These are phyloP conservation scores for Oeneis ivallda DNA, from an alignment of 2,888 invertebrate genomes.

Conservation along the genomic window DNA sequence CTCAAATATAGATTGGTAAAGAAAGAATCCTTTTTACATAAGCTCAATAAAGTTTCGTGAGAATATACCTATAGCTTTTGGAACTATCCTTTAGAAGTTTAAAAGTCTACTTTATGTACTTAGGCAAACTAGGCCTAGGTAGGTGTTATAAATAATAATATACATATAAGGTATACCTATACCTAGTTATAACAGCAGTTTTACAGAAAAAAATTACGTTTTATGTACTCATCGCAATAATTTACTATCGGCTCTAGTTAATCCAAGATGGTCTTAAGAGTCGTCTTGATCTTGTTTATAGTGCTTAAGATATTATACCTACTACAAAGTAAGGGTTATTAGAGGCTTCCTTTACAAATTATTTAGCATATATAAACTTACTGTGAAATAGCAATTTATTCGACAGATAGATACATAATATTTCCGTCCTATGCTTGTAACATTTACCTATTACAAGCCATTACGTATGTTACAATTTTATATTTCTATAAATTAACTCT, in stretches of 20 bases:
- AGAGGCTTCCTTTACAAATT: not conserved
- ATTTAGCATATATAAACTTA: not conserved
- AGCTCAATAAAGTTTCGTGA: not conserved
- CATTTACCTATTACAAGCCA: not conserved
- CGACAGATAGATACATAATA: not conserved
- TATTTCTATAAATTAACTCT: too few relatives aligned
- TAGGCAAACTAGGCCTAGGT: too few relatives aligned
- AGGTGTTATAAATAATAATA: too few relatives aligned
- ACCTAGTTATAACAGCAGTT: too few relatives aligned
- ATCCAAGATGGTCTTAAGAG: not conserved
- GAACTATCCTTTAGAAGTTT: too few relatives aligned
- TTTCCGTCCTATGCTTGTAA: not conserved
- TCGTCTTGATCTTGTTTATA: not conserved
- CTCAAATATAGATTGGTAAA: not conserved
- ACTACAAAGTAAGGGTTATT: not conserved
- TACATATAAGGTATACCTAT: too few relatives aligned
- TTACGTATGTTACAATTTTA: too few relatives aligned
- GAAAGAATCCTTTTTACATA: not conserved
- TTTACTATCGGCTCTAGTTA: too few relatives aligned
- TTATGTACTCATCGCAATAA: too few relatives aligned
- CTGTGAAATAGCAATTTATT: not conserved
- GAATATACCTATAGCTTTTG: too few relatives aligned
- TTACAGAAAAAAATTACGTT: too few relatives aligned
- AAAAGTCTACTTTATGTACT: too few relatives aligned
- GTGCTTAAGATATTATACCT: not conserved